These are phyloP conservation scores for Mola mola DNA, from an alignment of 2,113 vertebrate genomes.

Conservation along the genomic window DNA sequence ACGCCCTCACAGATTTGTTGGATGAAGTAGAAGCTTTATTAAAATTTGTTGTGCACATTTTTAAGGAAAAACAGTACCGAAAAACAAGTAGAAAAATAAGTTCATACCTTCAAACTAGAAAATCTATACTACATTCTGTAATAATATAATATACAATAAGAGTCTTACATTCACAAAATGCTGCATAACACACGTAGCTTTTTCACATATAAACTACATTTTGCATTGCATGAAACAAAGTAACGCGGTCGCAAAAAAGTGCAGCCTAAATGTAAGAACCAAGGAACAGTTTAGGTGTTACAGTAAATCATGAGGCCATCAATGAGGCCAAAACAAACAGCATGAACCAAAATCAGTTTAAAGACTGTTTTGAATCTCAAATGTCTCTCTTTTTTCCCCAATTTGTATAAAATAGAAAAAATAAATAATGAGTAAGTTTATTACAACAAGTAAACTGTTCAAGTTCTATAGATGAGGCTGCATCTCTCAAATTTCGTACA, in stretches of 20 bases:
- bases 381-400: not conserved
- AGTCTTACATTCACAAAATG: slow-evolving; percentile 61
- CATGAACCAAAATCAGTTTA: not conserved
- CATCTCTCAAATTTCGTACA: no score
- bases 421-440: not conserved
- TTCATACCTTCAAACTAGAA: slow-evolving; percentile 38
- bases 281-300: slow-evolving; percentile 12
- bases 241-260: slow-evolving; percentile 13
- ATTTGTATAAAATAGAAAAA: slow-evolving; percentile 13
- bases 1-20: slow-evolving; percentile 2
- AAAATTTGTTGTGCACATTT: slow-evolving; percentile 26
- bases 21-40: slow-evolving; percentile 59
- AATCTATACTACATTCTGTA: slow-evolving; percentile 5
- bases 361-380: no score
- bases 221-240: slow-evolving; percentile 18
- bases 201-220: slow-evolving; percentile 50
- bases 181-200: slow-evolving; percentile 28
- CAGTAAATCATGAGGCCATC: not conserved
- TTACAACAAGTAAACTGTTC: slow-evolving; percentile 23
- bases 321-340: slow-evolving; percentile 4
- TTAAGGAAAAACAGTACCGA: slow-evolving; percentile 56
- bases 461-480: slow-evolving; percentile 21
- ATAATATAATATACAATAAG: not conserved
- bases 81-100: slow-evolving; percentile 69
- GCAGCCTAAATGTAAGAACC: slow-evolving; percentile 9